Conservation (phyloP, 2,888 invertebrate species). For the Teleiodes luculella region DNA sequence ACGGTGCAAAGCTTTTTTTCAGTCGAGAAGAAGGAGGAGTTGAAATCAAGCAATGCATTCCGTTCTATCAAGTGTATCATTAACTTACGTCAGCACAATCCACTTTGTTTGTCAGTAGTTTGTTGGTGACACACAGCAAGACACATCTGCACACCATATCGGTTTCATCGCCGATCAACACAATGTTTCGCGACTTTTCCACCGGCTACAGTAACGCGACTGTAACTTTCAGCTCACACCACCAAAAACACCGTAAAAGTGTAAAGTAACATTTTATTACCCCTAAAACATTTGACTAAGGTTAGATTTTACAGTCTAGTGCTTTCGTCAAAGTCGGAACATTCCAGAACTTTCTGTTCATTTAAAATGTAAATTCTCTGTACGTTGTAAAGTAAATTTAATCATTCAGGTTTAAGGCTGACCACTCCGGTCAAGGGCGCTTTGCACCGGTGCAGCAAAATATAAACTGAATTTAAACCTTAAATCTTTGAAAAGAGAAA, state of each 20-base stretch:
- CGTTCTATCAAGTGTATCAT: too few relatives aligned
- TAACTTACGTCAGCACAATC: conserved; percentile 2
- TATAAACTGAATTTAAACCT: conserved; percentile 25
- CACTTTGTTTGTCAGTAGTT: background rate
- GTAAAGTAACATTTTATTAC: conserved; percentile 3
- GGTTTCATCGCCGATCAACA: background rate
- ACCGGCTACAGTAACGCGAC: background rate
- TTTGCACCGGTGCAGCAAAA: conserved; percentile 36
- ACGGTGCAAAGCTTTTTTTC: too few relatives aligned
- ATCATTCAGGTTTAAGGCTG: conserved; percentile 35
- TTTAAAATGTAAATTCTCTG: conserved; percentile 18
- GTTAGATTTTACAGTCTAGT: conserved; percentile 3
- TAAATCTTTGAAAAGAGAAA: background rate
- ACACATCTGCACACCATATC: conserved; percentile 4
- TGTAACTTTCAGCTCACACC: background rate
- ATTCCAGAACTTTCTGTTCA: conserved; percentile 15
- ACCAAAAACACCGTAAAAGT: background rate
- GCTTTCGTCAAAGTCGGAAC: conserved; percentile 15
- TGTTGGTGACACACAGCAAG: background rate
- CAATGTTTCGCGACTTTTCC: background rate
- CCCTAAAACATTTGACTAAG: conserved; percentile 1
- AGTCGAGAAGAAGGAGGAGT: too few relatives aligned
- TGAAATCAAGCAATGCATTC: too few relatives aligned
- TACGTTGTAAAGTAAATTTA: conserved; percentile 35
- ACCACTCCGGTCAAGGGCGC: conserved; percentile 47